These are phyloP conservation scores for Bucorvus abyssinicus DNA, from an alignment of 2,797 vertebrate species.

Conservation along the genomic window DNA sequence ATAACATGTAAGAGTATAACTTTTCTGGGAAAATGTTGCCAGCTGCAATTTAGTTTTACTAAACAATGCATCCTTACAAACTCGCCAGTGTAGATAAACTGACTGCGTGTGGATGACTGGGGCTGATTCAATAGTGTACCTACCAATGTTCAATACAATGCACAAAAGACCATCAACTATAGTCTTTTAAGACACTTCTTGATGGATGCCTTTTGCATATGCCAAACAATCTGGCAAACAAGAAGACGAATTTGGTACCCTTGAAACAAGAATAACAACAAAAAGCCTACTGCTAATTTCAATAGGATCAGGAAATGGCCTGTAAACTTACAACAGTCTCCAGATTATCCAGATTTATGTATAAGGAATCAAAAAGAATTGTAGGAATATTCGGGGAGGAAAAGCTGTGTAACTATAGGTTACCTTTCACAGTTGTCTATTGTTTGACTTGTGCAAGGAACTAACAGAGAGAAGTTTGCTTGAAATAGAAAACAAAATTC, in stretches of 20 bases:
- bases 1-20: not conserved
- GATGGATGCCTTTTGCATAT: constrained; percentile 6
- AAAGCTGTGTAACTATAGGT: not conserved
- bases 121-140: not conserved
- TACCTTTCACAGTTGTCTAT: not conserved
- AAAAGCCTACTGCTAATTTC: not conserved
- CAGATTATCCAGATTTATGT: not conserved
- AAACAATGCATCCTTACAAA: not conserved
- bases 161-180: not conserved
- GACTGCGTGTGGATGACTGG: not conserved
- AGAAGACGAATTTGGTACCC: constrained; percentile 5
- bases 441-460: not conserved
- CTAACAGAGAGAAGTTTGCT: not conserved
- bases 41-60: not conserved
- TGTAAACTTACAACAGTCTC: not conserved
- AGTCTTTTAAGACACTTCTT: not conserved
- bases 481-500: not conserved
- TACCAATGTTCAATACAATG: not conserved
- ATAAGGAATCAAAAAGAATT: not conserved
- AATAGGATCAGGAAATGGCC: not conserved
- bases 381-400: not conserved
- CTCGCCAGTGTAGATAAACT: not conserved
- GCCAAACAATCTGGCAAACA: not conserved
- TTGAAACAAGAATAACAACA: not conserved
- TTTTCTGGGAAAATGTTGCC: not conserved